Base-by-base conservation (phyloP, 37 sponge, comb jelly and placozoan species). In the Amphimedon queenslandica region DNA sequence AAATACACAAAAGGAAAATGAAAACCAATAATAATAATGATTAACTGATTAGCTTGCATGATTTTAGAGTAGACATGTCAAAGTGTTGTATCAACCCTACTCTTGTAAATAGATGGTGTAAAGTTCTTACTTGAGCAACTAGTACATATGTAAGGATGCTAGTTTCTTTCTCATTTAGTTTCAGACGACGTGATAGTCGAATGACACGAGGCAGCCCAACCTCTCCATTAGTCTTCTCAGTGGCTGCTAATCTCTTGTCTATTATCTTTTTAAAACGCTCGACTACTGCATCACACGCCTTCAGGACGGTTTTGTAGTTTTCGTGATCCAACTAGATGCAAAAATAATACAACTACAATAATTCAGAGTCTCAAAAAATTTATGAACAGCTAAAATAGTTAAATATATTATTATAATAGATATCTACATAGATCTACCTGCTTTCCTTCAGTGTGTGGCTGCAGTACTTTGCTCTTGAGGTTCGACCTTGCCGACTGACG, bases 171-270 rank as follows among this genome's bases (percentile, higher is more conserved):
- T 80, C 83, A 21, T 56, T 57, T 16, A 91, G 60, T 57, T 82
- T 81, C 76, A 70, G 77, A 42, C 70, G 53, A 1, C 80, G 73
- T 23, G 76, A 53, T 20, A 91, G 80, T 38, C 82, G 73, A 24
- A 86, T 69, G 20, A 85, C 63, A 13, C 92, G 67, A 16, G 92
- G 92, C 1, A 91, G 86, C 1, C 65, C 64, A 3, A 37, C 38
- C 55, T 77, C 83, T 18, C 92, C 92, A 37, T 80, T 60, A 21
- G 18, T 83, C 72, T 86, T 53, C 72, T 81, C 82, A 6, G 82
- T 91, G 29, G 57, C 68, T 58, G 42, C 37, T 63, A 82, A 43
- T 60, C 76, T 77, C 6, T 32, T 23, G 5, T 82, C 69, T 71
- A 83, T 70, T 51, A 80, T 74, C 27, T 21, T n/a, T 34, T 63